A percentile compares a stretch with the other conserved stretches of the same genome.
Conservation (phyloP, 2,113 vertebrate species). For the Sebastes schlegelii region DNA sequence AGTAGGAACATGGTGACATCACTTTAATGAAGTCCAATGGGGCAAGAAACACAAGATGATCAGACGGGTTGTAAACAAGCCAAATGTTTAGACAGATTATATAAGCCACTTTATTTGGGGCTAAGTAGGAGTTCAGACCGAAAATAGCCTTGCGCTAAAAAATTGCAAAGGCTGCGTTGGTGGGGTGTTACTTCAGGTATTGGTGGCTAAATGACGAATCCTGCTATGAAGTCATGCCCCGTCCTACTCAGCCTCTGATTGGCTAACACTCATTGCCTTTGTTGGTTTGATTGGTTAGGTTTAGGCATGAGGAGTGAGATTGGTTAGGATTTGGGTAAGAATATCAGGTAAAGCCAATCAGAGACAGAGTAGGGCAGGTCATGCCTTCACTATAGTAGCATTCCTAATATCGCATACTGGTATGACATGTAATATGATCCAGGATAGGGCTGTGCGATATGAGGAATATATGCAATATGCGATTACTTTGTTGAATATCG, state of each 20-base stretch:
- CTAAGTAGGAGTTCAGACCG: not conserved
- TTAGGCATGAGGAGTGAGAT: too few species aligned
- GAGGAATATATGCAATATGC: too few species aligned
- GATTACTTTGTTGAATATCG: too few species aligned
- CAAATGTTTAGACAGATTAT: constrained; percentile 11
- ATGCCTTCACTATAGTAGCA: too few species aligned
- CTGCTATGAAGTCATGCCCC: too few species aligned
- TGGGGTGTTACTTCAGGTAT: not conserved
- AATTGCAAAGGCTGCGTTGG: not conserved
- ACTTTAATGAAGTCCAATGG: not conserved
- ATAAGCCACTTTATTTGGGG: not conserved
- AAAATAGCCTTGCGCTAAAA: not conserved
- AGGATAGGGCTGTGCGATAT: not conserved
- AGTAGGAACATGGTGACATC: not conserved
- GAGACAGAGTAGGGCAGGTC: too few species aligned
- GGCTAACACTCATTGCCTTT: too few species aligned
- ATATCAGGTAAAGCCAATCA: too few species aligned
- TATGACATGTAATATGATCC: constrained; percentile 2
- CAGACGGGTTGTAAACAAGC: constrained; percentile 1
- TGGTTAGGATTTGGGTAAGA: too few species aligned
- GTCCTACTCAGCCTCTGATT: too few species aligned
- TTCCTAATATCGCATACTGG: not conserved
- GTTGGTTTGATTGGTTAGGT: too few species aligned
- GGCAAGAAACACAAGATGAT: constrained; percentile 8
- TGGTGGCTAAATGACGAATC: too few species aligned